phyloP scores from a whole-genome alignment of 2,113 vertebrate species.

The Triplophysa siluroides region DNA sequence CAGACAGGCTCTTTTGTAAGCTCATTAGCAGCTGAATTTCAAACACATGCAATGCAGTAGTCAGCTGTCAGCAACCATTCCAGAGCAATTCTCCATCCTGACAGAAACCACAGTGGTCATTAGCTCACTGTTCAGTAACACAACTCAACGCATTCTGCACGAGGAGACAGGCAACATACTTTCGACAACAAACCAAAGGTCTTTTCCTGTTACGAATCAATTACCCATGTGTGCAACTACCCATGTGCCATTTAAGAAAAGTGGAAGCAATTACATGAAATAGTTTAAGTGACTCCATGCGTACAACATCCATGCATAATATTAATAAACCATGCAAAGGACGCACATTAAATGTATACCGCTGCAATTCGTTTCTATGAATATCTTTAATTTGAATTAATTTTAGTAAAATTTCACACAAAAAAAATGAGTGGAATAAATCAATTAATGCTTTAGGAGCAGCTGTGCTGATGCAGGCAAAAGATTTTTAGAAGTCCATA shows the following conservation, averaged over 20 bases:
- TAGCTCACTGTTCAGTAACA: constrained; percentile 67
- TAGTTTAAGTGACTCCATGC: constrained; percentile 63
- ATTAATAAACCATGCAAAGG: constrained; percentile 50
- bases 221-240: constrained; percentile 66
- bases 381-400: not conserved
- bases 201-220: constrained; percentile 69
- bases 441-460: not conserved
- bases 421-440: not conserved
- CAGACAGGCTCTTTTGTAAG: not conserved
- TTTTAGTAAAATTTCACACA: constrained; percentile 8
- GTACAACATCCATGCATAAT: constrained; percentile 48
- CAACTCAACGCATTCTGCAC: constrained; percentile 62
- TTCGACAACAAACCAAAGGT: constrained; percentile 50
- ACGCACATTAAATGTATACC: constrained; percentile 29
- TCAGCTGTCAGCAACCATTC: constrained; percentile 62
- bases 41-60: constrained; percentile 58
- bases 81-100: constrained; percentile 68
- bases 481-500: no score
- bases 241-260: constrained; percentile 54
- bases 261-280: constrained; percentile 67
- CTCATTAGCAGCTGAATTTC: constrained; percentile 14
- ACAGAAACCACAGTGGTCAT: constrained; percentile 69
- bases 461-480: not conserved
- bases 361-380: constrained; percentile 3
- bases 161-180: constrained; percentile 58